Evolutionary conservation across 2,888 invertebrate species (phyloP), one percentile per base, ranked within the genome.

Genomic region (Trachelus iudaicus): DNA sequence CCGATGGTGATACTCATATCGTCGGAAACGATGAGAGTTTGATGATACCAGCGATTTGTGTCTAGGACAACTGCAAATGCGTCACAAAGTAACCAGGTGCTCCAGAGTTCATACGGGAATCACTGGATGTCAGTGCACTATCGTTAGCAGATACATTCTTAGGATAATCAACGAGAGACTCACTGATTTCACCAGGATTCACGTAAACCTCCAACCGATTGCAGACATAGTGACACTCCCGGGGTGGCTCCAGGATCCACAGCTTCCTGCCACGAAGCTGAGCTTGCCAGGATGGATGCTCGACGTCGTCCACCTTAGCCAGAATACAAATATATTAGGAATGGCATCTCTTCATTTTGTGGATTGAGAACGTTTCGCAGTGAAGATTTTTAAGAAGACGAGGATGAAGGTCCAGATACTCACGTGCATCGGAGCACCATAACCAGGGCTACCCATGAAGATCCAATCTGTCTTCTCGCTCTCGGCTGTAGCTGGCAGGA

Each of bases 1-100:
- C 98, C 99, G 85, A 99, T 98, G 0, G 98, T 98, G 86, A 99
- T 97, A 92, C 98, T 99, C 89, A 98, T 95, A 84, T 97, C 96
- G 31, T 96, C 95, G 0, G 97, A 96, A 73, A 97, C 94, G 79
- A 98, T 97, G 85, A 94, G 92, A 0, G 99, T 99, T 90, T 96
- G 95, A 93, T 99, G 99, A 91, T 97, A 99, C 99, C 99, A 99
- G 78, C 96, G 95, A 90, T 99, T 98, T 0, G 98, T 98, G 91
- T 98, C 97, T 87, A 98, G 93, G 75, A 98, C 96, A 93, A 98
- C 98, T 98, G 93, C 4, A 93, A 93, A 82, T 81, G 82, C 4
- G 40, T 15, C 15, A 40, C 1, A 15, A 4, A 15, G 1, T 6
- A 15, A 15, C 40, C 40, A 15, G 15, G 15, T 40, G 40, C 6